Conservation (phyloP, 2,888 invertebrate genomes). For the Zootermopsis nevadensis region DNA sequence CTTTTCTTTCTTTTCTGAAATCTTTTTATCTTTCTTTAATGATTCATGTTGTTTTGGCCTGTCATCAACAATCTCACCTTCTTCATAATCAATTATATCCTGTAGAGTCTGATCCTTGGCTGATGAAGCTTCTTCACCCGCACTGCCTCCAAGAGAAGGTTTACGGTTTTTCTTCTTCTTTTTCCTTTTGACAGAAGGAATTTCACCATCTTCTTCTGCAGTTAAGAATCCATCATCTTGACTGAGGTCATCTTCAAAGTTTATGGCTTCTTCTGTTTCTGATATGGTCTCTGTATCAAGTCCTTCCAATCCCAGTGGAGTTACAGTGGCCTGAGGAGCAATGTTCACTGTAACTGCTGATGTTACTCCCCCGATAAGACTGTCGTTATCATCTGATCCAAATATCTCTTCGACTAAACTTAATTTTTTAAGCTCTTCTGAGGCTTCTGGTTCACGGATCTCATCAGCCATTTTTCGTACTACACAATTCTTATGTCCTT, state of each 20-base stretch:
- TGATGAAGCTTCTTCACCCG: slow-evolving; percentile 51
- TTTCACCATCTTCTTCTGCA: slow-evolving; percentile 51
- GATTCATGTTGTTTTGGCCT: slow-evolving; percentile 60
- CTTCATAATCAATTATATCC: slow-evolving; percentile 63
- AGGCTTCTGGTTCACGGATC: slow-evolving; percentile 46
- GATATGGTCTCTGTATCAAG: slow-evolving; percentile 82
- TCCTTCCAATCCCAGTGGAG: slow-evolving; percentile 66
- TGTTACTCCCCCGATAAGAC: slow-evolving; percentile 54
- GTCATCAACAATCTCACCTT: slow-evolving; percentile 71
- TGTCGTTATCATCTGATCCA: slow-evolving; percentile 54
- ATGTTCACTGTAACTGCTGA: slow-evolving; percentile 53
- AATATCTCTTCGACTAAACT: slow-evolving; percentile 46
- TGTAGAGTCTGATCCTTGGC: slow-evolving; percentile 23
- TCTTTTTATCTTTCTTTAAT: slow-evolving; percentile 54
- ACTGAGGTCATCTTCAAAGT: slow-evolving; percentile 70
- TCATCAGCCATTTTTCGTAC: slow-evolving; percentile 48
- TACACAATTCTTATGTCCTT: not conserved
- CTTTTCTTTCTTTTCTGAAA: slow-evolving; percentile 55
- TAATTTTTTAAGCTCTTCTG: slow-evolving; percentile 42
- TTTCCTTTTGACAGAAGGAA: slow-evolving; percentile 47
- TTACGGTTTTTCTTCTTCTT: slow-evolving; percentile 52
- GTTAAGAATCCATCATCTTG: slow-evolving; percentile 47
- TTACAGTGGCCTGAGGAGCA: slow-evolving; percentile 52
- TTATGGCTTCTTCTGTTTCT: slow-evolving; percentile 75
- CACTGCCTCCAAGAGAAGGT: slow-evolving; percentile 12